Evolutionary conservation across 2,888 invertebrate genomes (phyloP).

Genomic region (Helobdella robusta): DNA sequence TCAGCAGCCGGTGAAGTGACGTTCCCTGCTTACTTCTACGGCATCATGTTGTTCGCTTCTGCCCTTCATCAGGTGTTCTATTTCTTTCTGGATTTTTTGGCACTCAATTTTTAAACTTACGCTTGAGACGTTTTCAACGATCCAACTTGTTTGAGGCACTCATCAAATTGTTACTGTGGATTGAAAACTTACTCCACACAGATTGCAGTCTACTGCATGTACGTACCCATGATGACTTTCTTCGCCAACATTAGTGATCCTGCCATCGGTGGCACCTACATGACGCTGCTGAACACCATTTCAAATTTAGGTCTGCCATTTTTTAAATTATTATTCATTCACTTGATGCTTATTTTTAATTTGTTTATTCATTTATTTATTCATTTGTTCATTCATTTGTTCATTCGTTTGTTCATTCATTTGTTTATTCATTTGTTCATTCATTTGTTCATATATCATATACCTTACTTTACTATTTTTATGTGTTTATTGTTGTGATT

Average conservation of each 20-base stretch:
- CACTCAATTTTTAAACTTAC: neutral
- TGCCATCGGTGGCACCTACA: constrained; percentile 91
- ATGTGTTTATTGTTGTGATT: too few species aligned
- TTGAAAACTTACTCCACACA: too few species aligned
- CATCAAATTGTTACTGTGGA: too few species aligned
- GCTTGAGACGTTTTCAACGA: too few species aligned
- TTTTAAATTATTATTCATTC: neutral
- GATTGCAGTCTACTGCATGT: constrained; percentile 89
- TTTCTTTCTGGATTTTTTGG: neutral
- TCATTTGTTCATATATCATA: too few species aligned
- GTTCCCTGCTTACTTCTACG: constrained; percentile 62
- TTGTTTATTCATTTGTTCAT: too few species aligned
- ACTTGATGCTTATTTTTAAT: too few species aligned
- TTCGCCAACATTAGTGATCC: constrained; percentile 94
- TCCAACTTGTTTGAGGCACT: too few species aligned
- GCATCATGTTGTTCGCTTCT: constrained; percentile 66
- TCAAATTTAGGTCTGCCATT: constrained; percentile 69
- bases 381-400: too few species aligned
- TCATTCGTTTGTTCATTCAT: too few species aligned
- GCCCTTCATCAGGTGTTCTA: constrained; percentile 73
- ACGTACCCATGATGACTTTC: constrained; percentile 93
- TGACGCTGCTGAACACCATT: constrained; percentile 93
- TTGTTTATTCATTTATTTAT: too few species aligned
- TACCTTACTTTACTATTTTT: too few species aligned
- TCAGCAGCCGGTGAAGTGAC: constrained; percentile 52